These are phyloP conservation scores for Sardinella longiceps DNA, from an alignment of 2,797 vertebrate genomes.

Conservation along the genomic window DNA sequence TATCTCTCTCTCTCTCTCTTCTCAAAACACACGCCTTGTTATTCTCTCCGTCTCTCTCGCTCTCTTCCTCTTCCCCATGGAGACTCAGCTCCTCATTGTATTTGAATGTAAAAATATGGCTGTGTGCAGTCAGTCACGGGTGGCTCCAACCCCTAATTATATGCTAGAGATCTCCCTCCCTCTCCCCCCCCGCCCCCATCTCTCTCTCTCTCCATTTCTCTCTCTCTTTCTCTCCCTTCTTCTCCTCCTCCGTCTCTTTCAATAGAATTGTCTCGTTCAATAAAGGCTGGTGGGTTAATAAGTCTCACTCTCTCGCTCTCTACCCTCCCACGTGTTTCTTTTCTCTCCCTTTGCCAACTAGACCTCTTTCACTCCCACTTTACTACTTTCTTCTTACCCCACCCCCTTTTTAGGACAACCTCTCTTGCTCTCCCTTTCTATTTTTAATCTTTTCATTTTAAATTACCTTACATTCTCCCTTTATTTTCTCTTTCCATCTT, in stretches of 20 bases:
- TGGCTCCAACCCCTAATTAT: conserved; percentile 39
- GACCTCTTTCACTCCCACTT: conserved; percentile 10
- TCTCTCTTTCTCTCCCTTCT: background rate
- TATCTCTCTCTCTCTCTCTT: conserved; percentile 3
- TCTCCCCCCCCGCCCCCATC: background rate
- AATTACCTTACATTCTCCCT: too few relatives aligned
- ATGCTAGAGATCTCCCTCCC: conserved; percentile 26
- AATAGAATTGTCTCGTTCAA: conserved; percentile 50
- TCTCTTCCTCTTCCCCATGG: conserved; percentile 7
- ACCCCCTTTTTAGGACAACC: background rate
- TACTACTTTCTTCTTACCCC: background rate
- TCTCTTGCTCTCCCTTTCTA: too few relatives aligned
- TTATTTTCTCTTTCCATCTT: too few relatives aligned
- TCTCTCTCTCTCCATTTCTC: background rate
- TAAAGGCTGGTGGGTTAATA: conserved; percentile 45
- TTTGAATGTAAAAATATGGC: conserved; percentile 41
- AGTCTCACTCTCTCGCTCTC: conserved; percentile 10
- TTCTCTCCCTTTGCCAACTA: conserved; percentile 2
- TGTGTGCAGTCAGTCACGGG: conserved; percentile 23
- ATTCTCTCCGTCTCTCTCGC: background rate
- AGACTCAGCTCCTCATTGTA: conserved; percentile 2
- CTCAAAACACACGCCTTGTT: background rate
- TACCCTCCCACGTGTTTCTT: background rate
- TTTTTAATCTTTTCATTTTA: too few relatives aligned
- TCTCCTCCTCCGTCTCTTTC: conserved; percentile 3